phyloP scores from a whole-genome alignment of 2,113 vertebrate species.

The Austrofundulus limnaeus region DNA sequence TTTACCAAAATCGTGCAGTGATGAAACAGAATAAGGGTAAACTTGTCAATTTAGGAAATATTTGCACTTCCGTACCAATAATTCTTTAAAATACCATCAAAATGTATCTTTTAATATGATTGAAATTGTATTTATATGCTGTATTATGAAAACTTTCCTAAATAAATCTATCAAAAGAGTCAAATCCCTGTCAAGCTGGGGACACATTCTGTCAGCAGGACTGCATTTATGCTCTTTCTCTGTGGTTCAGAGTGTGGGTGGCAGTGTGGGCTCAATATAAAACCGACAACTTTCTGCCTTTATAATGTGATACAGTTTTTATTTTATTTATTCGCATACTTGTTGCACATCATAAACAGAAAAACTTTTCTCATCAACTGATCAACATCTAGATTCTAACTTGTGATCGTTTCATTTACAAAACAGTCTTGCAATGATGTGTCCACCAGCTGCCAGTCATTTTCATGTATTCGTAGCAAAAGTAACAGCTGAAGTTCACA shows the following conservation, averaged over 20 bases:
- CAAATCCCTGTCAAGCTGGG: slow-evolving; percentile 2
- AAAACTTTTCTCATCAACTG: no score
- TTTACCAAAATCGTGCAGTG: no score
- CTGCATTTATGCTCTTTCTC: not conserved
- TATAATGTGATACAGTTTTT: slow-evolving; percentile 9
- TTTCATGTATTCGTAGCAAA: slow-evolving; percentile 5
- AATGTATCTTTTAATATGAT: no score
- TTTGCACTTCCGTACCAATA: no score
- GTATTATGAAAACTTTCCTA: not conserved
- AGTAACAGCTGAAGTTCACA: slow-evolving; percentile 14
- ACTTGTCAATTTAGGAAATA: no score
- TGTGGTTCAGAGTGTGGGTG: slow-evolving; percentile 27
- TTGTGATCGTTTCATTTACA: not conserved
- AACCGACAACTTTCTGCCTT: not conserved
- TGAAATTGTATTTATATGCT: no score
- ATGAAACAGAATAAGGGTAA: no score
- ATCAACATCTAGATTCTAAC: not conserved
- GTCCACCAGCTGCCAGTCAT: slow-evolving; percentile 5
- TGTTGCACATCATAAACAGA: not conserved
- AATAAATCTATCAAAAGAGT: no score
- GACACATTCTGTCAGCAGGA: slow-evolving; percentile 11
- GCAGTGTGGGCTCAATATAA: slow-evolving; percentile 18
- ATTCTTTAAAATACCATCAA: no score
- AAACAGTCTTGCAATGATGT: not conserved
- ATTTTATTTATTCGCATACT: slow-evolving; percentile 18